Percentiles rank a stretch among this genome's conserved stretches.
phyloP scores from a whole-genome alignment of 1,140 invertebrate species.

The Drosophila prosaltans region DNA sequence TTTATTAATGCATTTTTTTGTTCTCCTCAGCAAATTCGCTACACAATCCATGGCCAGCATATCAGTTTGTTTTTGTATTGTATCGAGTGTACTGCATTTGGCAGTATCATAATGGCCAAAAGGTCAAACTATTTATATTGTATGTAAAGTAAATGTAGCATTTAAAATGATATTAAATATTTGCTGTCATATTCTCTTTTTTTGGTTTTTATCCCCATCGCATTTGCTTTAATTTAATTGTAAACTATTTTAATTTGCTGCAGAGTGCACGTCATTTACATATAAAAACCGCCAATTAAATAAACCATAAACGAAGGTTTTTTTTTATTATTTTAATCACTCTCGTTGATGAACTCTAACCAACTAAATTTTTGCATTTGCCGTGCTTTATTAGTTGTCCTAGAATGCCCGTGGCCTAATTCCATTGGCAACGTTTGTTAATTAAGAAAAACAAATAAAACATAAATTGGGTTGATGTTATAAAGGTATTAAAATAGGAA shows the following conservation, averaged over 20 bases:
- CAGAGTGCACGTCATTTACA: not conserved
- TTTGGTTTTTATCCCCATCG: too few species aligned
- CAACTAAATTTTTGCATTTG: slow-evolving; percentile 17
- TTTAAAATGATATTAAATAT: slow-evolving; percentile 9
- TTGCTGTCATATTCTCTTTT: not conserved
- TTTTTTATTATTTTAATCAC: slow-evolving; percentile 10
- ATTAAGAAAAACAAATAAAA: slow-evolving; percentile 53
- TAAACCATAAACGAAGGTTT: slow-evolving; percentile 1
- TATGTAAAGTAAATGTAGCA: not conserved
- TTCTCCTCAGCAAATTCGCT: not conserved
- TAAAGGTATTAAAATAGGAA: not conserved
- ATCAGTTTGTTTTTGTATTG: not conserved
- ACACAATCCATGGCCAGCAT: not conserved
- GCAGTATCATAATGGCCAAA: not conserved
- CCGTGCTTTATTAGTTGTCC: slow-evolving; percentile 41
- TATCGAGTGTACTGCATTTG: not conserved
- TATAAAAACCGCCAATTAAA: slow-evolving; percentile 4
- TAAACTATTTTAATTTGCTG: slow-evolving; percentile 9
- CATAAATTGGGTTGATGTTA: slow-evolving; percentile 53
- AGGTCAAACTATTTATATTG: not conserved
- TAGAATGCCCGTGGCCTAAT: slow-evolving; percentile 30
- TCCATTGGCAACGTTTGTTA: slow-evolving; percentile 44
- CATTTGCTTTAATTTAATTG: slow-evolving; percentile 5
- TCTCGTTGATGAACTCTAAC: slow-evolving; percentile 36
- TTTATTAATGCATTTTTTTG: not conserved